Percentiles rank a stretch among this genome's conserved stretches.
Evolutionary conservation across 2,888 invertebrate species (phyloP).

Genomic region (Taphrorychus bicolor): DNA sequence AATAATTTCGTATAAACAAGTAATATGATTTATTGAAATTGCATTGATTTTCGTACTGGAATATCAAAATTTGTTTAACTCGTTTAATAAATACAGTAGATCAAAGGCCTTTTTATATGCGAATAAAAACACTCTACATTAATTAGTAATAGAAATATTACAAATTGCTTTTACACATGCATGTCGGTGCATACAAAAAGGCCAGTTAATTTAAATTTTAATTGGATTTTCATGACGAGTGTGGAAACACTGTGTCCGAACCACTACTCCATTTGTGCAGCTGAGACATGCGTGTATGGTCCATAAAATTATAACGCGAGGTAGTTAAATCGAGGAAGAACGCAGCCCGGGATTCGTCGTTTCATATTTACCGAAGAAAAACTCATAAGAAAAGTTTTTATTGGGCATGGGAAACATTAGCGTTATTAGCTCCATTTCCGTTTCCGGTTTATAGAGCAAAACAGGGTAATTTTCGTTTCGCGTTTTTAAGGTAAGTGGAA

Average conservation of each 20-base stretch:
- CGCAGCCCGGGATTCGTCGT: not conserved
- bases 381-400: slow-evolving; percentile 19
- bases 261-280: not conserved
- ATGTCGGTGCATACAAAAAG: not conserved
- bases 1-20: no score
- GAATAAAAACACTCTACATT: not conserved
- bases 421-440: slow-evolving; percentile 17
- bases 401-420: slow-evolving; percentile 18
- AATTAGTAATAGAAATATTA: not conserved
- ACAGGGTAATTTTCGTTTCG: slow-evolving; percentile 19
- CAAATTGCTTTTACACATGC: not conserved
- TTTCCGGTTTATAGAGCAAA: slow-evolving; percentile 5
- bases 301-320: not conserved
- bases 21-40: no score
- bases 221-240: not conserved
- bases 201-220: not conserved
- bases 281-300: no score
- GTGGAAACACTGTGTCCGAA: not conserved
- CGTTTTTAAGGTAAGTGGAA: slow-evolving; percentile 11
- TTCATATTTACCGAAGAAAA: slow-evolving; percentile 13
- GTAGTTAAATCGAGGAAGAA: not conserved
- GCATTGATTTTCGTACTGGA: not conserved
- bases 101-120: not conserved
- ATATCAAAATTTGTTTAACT: not conserved
- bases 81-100: not conserved